These are phyloP conservation scores for Opisthocomus hoazin DNA, from an alignment of 2,113 vertebrate genomes.

Conservation along the genomic window DNA sequence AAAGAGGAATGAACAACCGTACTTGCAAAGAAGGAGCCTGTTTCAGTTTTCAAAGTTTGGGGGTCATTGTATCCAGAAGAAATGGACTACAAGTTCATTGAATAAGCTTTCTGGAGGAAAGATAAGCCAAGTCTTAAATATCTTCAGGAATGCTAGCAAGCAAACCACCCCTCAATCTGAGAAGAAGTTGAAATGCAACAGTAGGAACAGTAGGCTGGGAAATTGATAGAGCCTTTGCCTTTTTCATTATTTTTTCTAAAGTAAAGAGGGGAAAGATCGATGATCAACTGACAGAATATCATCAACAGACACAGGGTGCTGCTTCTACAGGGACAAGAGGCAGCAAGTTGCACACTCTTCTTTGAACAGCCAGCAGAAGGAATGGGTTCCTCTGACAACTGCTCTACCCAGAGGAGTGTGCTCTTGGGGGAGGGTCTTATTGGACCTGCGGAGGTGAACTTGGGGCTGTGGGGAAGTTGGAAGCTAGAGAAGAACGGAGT, in stretches of 20 bases:
- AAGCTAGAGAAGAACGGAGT: not conserved
- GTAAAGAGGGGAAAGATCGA: not conserved
- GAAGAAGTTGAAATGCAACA: not conserved
- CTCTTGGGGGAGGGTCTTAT: not conserved
- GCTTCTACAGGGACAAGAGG: not conserved
- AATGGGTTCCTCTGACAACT: not conserved
- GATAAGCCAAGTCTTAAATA: not conserved
- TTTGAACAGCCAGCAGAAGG: not conserved
- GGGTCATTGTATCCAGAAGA: not conserved
- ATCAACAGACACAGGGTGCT: not conserved
- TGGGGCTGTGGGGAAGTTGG: not conserved
- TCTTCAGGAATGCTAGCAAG: not conserved
- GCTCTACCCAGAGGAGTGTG: not conserved
- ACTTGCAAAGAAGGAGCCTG: not conserved
- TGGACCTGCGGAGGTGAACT: not conserved
- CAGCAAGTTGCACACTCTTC: not conserved
- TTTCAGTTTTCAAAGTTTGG: not conserved
- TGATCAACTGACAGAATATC: not conserved
- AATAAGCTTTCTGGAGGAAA: not conserved
- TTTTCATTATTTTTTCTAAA: not conserved
- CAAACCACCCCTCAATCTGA: not conserved
- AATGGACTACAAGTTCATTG: not conserved
- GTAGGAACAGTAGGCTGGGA: not conserved
- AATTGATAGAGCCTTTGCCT: not conserved
- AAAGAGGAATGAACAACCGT: not conserved